A percentile compares a stretch with the other conserved stretches of the same genome.
These are phyloP conservation scores for Tribolium madens DNA, from an alignment of 1,140 invertebrate species.

Conservation along the genomic window DNA sequence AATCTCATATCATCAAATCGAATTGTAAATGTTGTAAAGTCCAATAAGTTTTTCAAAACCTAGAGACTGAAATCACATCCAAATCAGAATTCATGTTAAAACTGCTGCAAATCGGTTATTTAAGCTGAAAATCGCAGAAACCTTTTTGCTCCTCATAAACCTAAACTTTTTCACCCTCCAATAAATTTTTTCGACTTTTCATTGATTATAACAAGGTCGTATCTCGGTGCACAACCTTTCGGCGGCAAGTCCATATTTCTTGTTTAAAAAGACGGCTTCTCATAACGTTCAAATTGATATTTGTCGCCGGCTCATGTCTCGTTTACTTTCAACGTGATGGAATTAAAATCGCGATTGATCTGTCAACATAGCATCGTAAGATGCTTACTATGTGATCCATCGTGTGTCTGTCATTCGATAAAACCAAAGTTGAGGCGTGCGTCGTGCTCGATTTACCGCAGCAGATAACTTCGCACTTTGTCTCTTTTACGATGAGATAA, in stretches of 20 bases:
- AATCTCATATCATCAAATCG: no score
- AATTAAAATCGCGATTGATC: not conserved
- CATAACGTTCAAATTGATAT: not conserved
- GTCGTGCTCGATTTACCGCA: constrained; percentile 26
- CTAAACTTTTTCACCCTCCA: not conserved
- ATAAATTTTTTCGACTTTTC: not conserved
- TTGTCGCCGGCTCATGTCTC: not conserved
- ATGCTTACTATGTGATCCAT: constrained; percentile 24
- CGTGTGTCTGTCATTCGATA: constrained; percentile 13
- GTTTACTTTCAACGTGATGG: not conserved
- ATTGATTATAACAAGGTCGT: not conserved
- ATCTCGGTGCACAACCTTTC: not conserved
- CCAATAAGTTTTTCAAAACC: no score
- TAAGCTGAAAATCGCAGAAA: no score
- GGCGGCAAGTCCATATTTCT: not conserved
- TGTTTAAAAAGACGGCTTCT: not conserved
- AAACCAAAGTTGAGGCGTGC: constrained; percentile 21
- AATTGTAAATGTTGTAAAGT: no score
- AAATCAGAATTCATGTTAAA: no score
- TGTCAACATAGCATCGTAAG: not conserved
- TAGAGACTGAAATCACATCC: no score
- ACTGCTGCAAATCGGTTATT: no score
- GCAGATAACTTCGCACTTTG: constrained; percentile 35
- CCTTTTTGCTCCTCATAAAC: no score
- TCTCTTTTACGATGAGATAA: constrained; percentile 21